These are phyloP conservation scores for Aurelia sp. DNA, from an alignment of 30 jellyfish, hydroid and myxozoan species.

Conservation along the genomic window DNA sequence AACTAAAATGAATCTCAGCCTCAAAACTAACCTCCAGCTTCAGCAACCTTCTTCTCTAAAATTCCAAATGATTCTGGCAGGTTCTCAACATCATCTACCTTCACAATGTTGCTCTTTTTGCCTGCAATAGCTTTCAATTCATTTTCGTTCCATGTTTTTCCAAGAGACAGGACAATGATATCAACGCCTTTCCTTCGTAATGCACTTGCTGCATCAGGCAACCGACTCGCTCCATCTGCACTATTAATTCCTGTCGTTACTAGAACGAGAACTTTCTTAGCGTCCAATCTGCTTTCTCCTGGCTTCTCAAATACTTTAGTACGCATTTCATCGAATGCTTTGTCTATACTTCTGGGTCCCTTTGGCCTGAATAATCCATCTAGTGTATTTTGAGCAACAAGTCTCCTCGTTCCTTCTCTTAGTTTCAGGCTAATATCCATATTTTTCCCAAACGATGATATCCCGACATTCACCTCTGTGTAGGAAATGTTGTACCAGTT, in stretches of 20 bases:
- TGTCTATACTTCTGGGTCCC: slow-evolving; percentile 70
- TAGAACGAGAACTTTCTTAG: slow-evolving; percentile 66
- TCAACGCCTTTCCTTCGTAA: slow-evolving; percentile 44
- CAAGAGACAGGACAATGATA: slow-evolving; percentile 64
- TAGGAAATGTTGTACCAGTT: slow-evolving; percentile 22
- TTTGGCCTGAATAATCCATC: slow-evolving; percentile 37
- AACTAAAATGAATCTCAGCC: no score
- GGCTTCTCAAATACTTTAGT: slow-evolving; percentile 32
- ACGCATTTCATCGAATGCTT: slow-evolving; percentile 47
- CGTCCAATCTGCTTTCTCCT: slow-evolving; percentile 26
- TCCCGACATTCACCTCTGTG: slow-evolving; percentile 6
- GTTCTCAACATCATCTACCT: slow-evolving; percentile 13
- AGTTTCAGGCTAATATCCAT: slow-evolving; percentile 19
- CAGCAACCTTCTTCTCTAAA: slow-evolving; percentile 33
- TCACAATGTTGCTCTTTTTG: slow-evolving; percentile 8
- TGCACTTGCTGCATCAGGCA: slow-evolving; percentile 43
- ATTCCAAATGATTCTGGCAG: slow-evolving; percentile 49
- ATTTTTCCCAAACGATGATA: slow-evolving; percentile 14
- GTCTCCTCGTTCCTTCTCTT: slow-evolving; percentile 38
- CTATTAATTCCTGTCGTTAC: slow-evolving; percentile 75
- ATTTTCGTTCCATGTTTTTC: slow-evolving; percentile 28
- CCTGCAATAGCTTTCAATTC: slow-evolving; percentile 28
- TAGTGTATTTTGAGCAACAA: neutral
- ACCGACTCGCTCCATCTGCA: slow-evolving; percentile 36
- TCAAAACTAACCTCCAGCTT: slow-evolving; percentile 37